These are phyloP conservation scores for Nephrotoma flavescens DNA, from an alignment of 2,888 invertebrate genomes.

Conservation along the genomic window DNA sequence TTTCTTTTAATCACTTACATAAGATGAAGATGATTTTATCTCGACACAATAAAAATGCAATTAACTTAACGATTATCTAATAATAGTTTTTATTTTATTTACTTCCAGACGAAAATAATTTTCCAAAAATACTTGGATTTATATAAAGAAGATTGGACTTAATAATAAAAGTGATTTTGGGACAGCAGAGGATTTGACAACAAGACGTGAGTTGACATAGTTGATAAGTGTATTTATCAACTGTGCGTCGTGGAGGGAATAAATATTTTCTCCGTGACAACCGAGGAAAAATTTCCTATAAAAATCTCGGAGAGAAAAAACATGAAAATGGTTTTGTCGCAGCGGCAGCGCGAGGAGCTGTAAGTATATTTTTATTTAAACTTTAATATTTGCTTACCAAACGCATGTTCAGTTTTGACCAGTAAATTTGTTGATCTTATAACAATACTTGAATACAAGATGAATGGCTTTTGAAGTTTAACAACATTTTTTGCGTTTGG, in stretches of 20 bases:
- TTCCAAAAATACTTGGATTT: background rate
- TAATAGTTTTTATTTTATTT: background rate
- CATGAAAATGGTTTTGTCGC: constrained; percentile 99
- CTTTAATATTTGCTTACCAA: constrained; percentile 5
- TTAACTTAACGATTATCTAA: background rate
- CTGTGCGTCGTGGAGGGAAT: background rate
- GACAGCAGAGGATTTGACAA: background rate
- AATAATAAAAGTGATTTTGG: background rate
- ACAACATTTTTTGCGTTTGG: background rate
- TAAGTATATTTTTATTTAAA: constrained; percentile 44
- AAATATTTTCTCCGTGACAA: background rate
- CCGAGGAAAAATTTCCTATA: constrained; percentile 5
- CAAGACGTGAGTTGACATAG: background rate
- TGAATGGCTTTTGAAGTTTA: background rate
- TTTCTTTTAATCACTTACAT: background rate
- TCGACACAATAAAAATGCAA: background rate
- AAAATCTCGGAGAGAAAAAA: constrained; percentile 24
- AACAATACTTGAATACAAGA: background rate
- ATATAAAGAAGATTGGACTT: background rate
- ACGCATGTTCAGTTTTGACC: background rate
- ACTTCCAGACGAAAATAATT: background rate
- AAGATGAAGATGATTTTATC: background rate
- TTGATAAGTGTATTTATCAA: background rate
- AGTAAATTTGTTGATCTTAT: background rate
- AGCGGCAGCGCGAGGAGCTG: constrained; percentile 99